These are phyloP conservation scores for Prolemur simus DNA, from an alignment of 2,113 vertebrate genomes.

Conservation along the genomic window DNA sequence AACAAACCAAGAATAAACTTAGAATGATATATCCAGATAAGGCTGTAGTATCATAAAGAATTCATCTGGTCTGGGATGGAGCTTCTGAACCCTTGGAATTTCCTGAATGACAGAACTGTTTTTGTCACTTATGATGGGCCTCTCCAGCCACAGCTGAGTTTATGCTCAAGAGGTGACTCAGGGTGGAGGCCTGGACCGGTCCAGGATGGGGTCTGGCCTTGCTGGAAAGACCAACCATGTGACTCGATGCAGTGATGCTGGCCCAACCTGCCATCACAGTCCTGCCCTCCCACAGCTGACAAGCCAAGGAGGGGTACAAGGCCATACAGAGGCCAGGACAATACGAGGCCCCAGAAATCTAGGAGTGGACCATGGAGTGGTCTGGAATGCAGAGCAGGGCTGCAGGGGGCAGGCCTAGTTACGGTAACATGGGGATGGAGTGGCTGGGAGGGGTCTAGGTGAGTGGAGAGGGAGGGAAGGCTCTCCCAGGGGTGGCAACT, in stretches of 20 bases:
- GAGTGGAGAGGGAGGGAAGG: background rate
- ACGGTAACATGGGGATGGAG: fast-evolving
- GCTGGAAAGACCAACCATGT: background rate
- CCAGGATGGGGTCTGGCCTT: background rate
- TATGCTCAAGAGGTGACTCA: too few relatives aligned
- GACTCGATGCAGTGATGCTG: background rate
- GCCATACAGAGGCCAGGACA: background rate
- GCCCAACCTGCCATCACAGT: background rate
- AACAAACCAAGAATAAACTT: background rate
- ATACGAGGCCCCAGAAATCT: background rate
- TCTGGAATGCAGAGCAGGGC: background rate
- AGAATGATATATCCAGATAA: background rate
- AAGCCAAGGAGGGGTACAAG: background rate
- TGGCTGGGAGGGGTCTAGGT: fast-evolving
- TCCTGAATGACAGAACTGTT: background rate
- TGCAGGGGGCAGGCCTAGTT: background rate
- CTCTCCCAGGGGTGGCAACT: background rate
- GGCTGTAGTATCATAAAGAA: background rate
- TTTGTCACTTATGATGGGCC: too few relatives aligned
- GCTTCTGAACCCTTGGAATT: background rate
- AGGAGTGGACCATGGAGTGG: background rate
- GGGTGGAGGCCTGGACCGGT: fast-evolving
- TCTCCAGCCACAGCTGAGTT: background rate
- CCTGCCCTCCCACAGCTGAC: background rate
- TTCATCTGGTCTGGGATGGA: background rate